Evolutionary conservation across 2,113 vertebrate species (phyloP).

Genomic region (Myanophis thanlyinensis): DNA sequence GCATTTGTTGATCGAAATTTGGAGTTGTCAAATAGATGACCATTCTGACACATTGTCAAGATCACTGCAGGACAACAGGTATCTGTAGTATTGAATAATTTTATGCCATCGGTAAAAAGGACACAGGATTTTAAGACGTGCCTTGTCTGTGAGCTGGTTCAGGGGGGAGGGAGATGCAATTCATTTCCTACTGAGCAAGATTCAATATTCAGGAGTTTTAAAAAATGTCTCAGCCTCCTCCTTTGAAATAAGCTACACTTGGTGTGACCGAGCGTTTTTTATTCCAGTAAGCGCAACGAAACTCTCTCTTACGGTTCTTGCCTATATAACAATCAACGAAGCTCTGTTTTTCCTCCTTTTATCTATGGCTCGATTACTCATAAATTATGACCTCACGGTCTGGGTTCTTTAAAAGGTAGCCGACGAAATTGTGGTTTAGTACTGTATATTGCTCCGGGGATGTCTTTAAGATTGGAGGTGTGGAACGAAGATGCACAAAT

Average conservation of each 20-base stretch:
- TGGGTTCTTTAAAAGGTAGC: neutral
- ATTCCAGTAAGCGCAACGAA: neutral
- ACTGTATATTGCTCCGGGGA: neutral
- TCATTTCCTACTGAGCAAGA: neutral
- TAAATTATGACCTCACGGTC: neutral
- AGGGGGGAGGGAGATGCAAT: neutral
- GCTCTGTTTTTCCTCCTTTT: neutral
- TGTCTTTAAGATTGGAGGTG: neutral
- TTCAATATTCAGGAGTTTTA: neutral
- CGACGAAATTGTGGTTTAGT: neutral
- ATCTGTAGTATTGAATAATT: too few species aligned
- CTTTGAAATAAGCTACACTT: neutral
- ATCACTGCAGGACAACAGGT: too few species aligned
- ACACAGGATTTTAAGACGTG: neutral
- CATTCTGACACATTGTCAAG: too few species aligned
- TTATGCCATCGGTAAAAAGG: too few species aligned
- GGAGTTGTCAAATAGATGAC: too few species aligned
- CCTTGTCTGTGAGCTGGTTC: neutral
- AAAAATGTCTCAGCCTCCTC: neutral
- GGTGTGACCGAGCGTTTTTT: neutral
- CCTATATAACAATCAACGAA: neutral
- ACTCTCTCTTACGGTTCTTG: neutral
- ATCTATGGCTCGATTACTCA: neutral
- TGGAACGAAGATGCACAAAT: neutral
- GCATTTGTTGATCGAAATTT: too few species aligned